A percentile compares a stretch with the other conserved stretches of the same genome.
Conservation (phyloP, 2,797 vertebrate genomes). For the Lithobates pipiens region DNA sequence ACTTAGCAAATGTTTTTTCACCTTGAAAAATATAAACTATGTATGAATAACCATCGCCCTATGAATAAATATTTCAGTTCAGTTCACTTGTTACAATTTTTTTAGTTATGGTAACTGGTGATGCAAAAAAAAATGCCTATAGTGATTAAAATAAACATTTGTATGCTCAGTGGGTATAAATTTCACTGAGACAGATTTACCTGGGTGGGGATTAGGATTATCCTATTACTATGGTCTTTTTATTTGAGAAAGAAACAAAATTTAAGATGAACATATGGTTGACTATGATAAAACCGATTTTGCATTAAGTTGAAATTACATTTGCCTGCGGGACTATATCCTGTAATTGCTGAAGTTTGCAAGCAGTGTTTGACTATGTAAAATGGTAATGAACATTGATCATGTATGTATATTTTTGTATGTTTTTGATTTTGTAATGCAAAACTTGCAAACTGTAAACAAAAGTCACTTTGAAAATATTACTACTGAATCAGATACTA, state of each 20-base stretch:
- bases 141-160: constrained; percentile 46
- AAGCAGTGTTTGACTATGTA: constrained; percentile 36
- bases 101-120: not conserved
- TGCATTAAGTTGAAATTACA: constrained; percentile 57
- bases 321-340: constrained; percentile 56
- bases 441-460: not conserved
- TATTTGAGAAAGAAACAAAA: constrained; percentile 53
- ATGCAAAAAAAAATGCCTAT: constrained; percentile 20
- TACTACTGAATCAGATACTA: not conserved
- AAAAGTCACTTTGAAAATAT: not conserved
- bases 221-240: constrained; percentile 56
- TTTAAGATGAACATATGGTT: constrained; percentile 58
- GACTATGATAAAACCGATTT: constrained; percentile 58
- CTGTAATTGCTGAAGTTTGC: constrained; percentile 55
- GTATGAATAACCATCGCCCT: not conserved
- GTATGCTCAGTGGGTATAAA: constrained; percentile 52
- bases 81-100: not conserved
- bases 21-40: not conserved
- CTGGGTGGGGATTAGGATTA: constrained; percentile 57
- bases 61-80: constrained; percentile 11
- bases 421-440: not conserved
- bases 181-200: constrained; percentile 51
- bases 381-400: constrained; percentile 13
- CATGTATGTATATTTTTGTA: constrained; percentile 15
- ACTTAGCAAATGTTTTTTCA: constrained; percentile 19